Conservation (phyloP, 2,888 invertebrate species). For the Pseudococcus longispinus region DNA sequence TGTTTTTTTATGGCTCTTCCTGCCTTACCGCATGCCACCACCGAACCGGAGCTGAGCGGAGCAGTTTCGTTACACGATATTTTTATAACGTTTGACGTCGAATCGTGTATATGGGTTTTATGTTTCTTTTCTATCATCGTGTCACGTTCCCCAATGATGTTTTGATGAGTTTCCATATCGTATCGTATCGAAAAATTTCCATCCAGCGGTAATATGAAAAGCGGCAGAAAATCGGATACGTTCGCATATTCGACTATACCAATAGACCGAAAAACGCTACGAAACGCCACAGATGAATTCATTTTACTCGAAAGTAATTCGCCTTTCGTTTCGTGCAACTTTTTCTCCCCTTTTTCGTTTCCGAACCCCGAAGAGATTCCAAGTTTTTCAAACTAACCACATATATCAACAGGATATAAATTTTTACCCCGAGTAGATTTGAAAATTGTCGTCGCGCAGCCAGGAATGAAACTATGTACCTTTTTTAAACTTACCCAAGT, state of each 20-base stretch:
- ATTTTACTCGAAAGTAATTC: neutral
- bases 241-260: neutral
- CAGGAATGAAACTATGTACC: neutral
- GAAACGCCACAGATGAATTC: neutral
- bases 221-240: neutral
- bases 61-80: neutral
- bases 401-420: neutral
- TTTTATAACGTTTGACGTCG: neutral
- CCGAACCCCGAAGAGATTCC: neutral
- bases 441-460: neutral
- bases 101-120: neutral
- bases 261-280: neutral
- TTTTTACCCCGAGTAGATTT: neutral
- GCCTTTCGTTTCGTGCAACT: neutral
- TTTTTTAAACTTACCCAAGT: too few relatives aligned
- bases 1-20: neutral
- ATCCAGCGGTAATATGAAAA: neutral
- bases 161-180: conserved; percentile 8
- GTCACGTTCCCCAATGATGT: neutral
- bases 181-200: neutral
- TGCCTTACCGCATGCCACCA: neutral
- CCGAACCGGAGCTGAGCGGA: too few relatives aligned
- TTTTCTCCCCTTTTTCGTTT: neutral
- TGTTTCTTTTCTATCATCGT: neutral
- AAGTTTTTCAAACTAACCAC: neutral